These are phyloP conservation scores for Bergia sp. DNA, from an alignment of 92 coral and sea anemone genomes.

Conservation along the genomic window DNA sequence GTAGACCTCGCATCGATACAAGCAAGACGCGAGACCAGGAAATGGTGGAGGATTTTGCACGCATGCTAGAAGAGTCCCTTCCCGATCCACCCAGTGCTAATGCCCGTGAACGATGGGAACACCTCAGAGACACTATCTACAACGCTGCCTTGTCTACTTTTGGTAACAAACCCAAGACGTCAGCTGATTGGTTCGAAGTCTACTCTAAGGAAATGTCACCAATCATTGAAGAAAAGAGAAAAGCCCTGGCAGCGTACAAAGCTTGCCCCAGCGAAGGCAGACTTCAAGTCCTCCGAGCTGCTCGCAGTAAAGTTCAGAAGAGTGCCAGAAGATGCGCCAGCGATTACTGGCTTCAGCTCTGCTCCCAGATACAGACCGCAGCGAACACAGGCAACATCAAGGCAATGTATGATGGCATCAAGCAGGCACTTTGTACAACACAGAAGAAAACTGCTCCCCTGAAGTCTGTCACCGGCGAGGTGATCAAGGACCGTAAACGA, in stretches of 20 bases:
- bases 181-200: not conserved
- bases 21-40: constrained; percentile 9
- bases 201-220: too few relatives aligned
- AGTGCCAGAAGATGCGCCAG: not conserved
- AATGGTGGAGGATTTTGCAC: not conserved
- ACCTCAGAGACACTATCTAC: not conserved
- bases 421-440: not conserved
- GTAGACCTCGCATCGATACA: constrained; percentile 17
- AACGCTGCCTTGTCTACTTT: too few relatives aligned
- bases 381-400: not conserved
- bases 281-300: not conserved
- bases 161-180: too few relatives aligned
- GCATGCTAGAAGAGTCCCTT: not conserved
- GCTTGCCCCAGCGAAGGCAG: not conserved
- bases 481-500: too few relatives aligned
- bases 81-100: not conserved
- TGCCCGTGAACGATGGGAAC: not conserved
- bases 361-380: not conserved
- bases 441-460: too few relatives aligned
- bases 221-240: not conserved
- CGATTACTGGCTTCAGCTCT: not conserved
- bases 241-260: not conserved
- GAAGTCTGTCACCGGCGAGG: too few relatives aligned
- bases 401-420: not conserved
- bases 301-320: not conserved